Percentiles rank a stretch among this genome's conserved stretches.
Evolutionary conservation across 23 tunicate genomes (phyloP).

Genomic region (Ciona savignyi): DNA sequence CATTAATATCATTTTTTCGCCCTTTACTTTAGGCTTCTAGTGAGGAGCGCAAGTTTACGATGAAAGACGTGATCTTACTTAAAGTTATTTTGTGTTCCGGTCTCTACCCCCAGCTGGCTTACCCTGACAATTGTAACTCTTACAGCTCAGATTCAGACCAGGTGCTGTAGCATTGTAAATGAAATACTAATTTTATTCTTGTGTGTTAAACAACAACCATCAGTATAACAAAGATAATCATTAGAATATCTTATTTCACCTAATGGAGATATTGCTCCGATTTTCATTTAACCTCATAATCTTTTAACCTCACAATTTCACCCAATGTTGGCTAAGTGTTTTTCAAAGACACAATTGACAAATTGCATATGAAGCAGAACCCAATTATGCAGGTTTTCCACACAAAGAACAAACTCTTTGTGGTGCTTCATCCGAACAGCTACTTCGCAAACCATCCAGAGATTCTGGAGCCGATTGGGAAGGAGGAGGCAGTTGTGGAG

Average conservation of each 20-base stretch:
- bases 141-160: conserved; percentile 71
- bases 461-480: conserved; percentile 68
- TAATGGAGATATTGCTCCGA: too few relatives aligned
- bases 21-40: conserved; percentile 30
- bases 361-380: neutral
- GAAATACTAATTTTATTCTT: too few relatives aligned
- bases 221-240: too few relatives aligned
- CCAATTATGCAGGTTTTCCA: conserved; percentile 44
- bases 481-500: conserved; percentile 36
- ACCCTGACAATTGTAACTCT: conserved; percentile 82
- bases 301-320: too few relatives aligned
- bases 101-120: conserved; percentile 86
- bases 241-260: too few relatives aligned
- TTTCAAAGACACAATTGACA: too few relatives aligned
- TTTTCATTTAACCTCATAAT: too few relatives aligned
- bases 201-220: too few relatives aligned
- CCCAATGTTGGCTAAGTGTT: too few relatives aligned
- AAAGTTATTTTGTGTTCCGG: conserved; percentile 86
- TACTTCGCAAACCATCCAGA: conserved; percentile 89
- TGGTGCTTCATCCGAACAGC: conserved; percentile 90
- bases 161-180: too few relatives aligned
- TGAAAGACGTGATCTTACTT: conserved; percentile 64
- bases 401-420: conserved; percentile 82
- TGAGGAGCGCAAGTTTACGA: conserved; percentile 47
- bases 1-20: neutral